Evolutionary conservation across 2,797 vertebrate genomes (phyloP), one percentile per base, ranked within the genome.

Genomic region (Aplochiton taeniatus): DNA sequence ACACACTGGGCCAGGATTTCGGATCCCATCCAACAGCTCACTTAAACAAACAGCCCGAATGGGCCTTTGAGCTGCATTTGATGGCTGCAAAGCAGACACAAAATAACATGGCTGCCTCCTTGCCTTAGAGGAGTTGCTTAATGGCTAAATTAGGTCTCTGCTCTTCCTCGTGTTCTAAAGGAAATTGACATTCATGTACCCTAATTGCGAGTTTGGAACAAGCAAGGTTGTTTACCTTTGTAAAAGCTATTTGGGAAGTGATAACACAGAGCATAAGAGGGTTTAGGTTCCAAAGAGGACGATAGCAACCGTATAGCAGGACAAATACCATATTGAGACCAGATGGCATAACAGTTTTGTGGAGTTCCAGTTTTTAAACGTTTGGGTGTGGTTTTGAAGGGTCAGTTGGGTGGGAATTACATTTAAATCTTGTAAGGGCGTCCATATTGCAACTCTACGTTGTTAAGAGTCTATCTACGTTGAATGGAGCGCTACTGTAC

Each of bases 1-100:
- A 8, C 50, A 18, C 11, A n/a, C 41, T 16, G 13, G 50, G 31
- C 31, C 14, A 49, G 17, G 58, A 13, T 18, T 45, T n/a, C 1
- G 17, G 16, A 48, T 14, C 14, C 42, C 52, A 31, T 51, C 49
- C 49, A 62, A 17, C 14, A 11, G n/a, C n/a, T n/a, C 44, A 60
- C 44, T 47, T 12, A 61, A 20, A 60, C 18, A 60, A 16, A 44
- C 56, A 45, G 42, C 44, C 42, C 12, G 14, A 13, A 20, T 49
- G 19, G 18, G 19, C 50, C 42, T 41, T 63, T 19, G 70, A 60
- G 52, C 62, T 10, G 16, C 50, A 55, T 58, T 58, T 78, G 73
- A 81, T 82, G 63, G 79, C 51, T 70, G 69, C 62, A 20, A 63
- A 42, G 11, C 4, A 16, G 55, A 58, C 73, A 70, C 63, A 47